Percentiles rank a stretch among this genome's conserved stretches.
Evolutionary conservation across 2,113 vertebrate species (phyloP).

Genomic region (Apaloderma vittatum): DNA sequence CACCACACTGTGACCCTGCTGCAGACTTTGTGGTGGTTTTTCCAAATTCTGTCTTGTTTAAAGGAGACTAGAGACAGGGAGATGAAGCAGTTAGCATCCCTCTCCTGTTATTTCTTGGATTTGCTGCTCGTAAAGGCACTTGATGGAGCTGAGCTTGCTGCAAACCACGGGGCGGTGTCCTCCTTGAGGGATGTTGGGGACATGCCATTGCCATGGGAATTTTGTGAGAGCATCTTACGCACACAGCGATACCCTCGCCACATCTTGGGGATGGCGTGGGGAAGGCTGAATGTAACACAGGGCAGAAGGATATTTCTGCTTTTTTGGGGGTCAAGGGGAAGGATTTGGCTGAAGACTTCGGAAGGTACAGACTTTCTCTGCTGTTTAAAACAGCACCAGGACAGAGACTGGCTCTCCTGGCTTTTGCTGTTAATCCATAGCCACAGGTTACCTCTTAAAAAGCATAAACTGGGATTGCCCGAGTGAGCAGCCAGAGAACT

Average conservation of each 20-base stretch:
- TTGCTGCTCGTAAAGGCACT: background rate
- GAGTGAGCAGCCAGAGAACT: fast-evolving
- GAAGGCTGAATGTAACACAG: background rate
- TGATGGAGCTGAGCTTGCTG: fast-evolving
- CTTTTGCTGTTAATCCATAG: background rate
- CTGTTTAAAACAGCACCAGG: background rate
- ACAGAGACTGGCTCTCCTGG: background rate
- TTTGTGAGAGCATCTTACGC: background rate
- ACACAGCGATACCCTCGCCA: background rate
- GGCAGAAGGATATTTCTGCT: background rate
- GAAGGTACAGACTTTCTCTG: background rate
- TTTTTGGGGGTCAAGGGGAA: background rate
- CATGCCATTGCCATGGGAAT: background rate
- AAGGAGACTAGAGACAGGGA: background rate
- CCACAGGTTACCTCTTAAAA: background rate
- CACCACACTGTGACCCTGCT: fast-evolving
- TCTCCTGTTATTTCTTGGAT: background rate
- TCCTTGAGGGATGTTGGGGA: fast-evolving
- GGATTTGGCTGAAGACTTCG: background rate
- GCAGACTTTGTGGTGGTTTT: background rate
- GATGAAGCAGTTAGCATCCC: background rate
- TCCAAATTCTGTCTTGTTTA: background rate
- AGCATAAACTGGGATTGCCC: background rate
- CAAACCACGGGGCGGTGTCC: background rate
- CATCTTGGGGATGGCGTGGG: fast-evolving